phyloP scores from a whole-genome alignment of 2,888 invertebrate species.

The Aplocera efformata region DNA sequence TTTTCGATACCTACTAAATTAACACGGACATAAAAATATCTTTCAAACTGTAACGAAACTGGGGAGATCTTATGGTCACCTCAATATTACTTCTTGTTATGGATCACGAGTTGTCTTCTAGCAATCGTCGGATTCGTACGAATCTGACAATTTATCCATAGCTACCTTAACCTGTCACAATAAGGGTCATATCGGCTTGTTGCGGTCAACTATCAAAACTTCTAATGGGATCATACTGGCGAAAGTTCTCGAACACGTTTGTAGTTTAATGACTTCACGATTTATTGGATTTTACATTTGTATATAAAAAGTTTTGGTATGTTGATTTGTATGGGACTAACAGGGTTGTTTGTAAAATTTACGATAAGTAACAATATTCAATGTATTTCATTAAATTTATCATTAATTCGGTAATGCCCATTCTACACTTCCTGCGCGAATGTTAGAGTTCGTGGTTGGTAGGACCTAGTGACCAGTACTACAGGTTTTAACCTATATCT shows the following conservation, averaged over 20 bases:
- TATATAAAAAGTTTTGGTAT: not conserved
- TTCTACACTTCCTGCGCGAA: too few species aligned
- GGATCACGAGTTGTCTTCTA: conserved; percentile 13
- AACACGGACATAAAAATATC: too few species aligned
- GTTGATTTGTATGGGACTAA: too few species aligned
- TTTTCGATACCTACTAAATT: too few species aligned
- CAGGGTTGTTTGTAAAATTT: too few species aligned
- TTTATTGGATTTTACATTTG: conserved; percentile 13
- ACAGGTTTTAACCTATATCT: too few species aligned
- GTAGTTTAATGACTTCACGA: conserved; percentile 15
- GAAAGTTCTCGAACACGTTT: conserved; percentile 11
- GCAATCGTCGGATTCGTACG: conserved; percentile 8
- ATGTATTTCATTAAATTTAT: too few species aligned
- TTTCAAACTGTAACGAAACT: not conserved
- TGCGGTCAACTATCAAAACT: conserved; percentile 16
- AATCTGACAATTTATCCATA: conserved; percentile 9
- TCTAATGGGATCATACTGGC: conserved; percentile 15
- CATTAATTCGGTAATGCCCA: too few species aligned
- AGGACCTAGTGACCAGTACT: too few species aligned
- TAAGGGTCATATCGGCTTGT: conserved; percentile 11
- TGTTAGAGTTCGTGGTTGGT: too few species aligned
- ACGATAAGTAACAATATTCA: too few species aligned
- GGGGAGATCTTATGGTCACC: conserved; percentile 15
- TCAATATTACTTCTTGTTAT: conserved; percentile 15
- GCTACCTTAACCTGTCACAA: conserved; percentile 2